phyloP scores from a whole-genome alignment of 2,797 vertebrate genomes.

The Buceros bicornis region DNA sequence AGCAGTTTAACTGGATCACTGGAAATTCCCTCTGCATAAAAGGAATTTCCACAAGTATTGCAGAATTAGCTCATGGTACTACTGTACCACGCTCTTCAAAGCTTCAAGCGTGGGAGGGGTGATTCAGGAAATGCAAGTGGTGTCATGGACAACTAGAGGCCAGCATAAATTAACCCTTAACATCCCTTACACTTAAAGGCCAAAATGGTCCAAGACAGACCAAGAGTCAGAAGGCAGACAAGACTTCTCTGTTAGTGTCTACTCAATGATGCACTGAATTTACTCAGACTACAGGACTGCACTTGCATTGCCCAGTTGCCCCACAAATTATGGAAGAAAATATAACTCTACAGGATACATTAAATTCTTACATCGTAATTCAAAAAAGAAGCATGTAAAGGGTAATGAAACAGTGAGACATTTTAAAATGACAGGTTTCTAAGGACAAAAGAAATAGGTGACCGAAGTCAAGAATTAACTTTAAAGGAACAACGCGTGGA shows the following conservation, averaged over 20 bases:
- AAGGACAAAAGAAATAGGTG: conserved; percentile 44
- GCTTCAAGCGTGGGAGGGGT: neutral
- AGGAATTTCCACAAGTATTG: conserved; percentile 8
- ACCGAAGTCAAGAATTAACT: conserved; percentile 45
- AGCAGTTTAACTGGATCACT: neutral
- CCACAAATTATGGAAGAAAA: neutral
- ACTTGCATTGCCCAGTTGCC: neutral
- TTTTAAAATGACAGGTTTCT: conserved; percentile 22
- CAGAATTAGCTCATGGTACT: neutral
- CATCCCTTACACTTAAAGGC: neutral
- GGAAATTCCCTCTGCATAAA: conserved; percentile 36
- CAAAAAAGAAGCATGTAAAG: neutral
- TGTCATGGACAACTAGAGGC: neutral
- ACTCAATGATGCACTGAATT: neutral
- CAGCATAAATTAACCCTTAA: neutral
- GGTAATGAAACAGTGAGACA: neutral
- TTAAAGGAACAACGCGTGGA: neutral
- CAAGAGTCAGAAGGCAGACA: neutral
- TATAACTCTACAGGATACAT: neutral
- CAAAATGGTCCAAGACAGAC: neutral
- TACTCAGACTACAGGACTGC: neutral
- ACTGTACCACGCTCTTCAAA: neutral
- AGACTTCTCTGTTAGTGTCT: neutral
- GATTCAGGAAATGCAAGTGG: neutral
- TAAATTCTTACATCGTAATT: neutral